Conservation (phyloP, 2,888 invertebrate genomes). For the Sarcophaga caerulescens region DNA sequence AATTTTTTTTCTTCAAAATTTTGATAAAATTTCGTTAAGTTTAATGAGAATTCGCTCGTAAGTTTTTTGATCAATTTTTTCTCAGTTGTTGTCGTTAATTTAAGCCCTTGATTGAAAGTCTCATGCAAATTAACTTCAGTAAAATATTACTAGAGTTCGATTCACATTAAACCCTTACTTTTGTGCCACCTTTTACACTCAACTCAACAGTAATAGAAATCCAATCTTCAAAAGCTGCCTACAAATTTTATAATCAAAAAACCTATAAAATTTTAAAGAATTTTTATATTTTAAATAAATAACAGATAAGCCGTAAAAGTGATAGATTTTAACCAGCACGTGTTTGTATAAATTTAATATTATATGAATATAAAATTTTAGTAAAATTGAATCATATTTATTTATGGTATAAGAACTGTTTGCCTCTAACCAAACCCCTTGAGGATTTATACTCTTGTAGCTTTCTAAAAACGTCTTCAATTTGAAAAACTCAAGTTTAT, state of each 20-base stretch:
- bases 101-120: too few relatives aligned
- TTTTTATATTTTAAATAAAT: neutral
- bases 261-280: neutral
- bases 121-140: too few relatives aligned
- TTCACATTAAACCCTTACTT: too few relatives aligned
- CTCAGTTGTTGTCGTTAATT: too few relatives aligned
- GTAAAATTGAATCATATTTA: neutral
- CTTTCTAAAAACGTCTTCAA: slow-evolving; percentile 6
- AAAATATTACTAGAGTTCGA: too few relatives aligned
- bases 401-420: neutral
- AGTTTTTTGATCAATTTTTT: too few relatives aligned
- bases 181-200: too few relatives aligned
- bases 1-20: too few relatives aligned
- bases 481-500: slow-evolving; percentile 33
- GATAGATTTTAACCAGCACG: neutral
- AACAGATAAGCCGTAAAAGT: neutral
- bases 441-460: neutral
- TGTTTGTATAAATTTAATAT: neutral
- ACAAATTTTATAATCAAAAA: neutral
- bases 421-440: slow-evolving; percentile 14
- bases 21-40: too few relatives aligned
- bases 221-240: too few relatives aligned
- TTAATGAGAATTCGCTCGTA: too few relatives aligned
- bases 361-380: neutral
- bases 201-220: too few relatives aligned